Evolutionary conservation across 2,113 vertebrate genomes (phyloP).

Genomic region (Gnathonemus longibarbis): DNA sequence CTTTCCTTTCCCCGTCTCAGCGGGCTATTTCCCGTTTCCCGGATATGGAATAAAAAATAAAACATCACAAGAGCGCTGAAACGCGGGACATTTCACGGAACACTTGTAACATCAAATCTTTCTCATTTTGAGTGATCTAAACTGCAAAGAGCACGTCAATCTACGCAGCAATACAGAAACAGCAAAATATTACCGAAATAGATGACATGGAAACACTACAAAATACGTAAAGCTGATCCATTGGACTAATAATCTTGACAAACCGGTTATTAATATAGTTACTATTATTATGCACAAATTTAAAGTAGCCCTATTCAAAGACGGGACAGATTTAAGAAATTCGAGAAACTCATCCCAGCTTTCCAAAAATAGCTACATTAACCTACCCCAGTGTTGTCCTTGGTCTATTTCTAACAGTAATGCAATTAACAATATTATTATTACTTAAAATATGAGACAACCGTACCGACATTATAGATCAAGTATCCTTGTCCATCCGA

Average conservation of each 20-base stretch:
- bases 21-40: neutral
- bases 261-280: neutral
- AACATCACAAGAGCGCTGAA: neutral
- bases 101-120: neutral
- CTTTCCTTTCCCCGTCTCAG: neutral
- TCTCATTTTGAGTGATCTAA: conserved; percentile 8
- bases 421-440: neutral
- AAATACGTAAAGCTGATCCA: neutral
- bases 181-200: conserved; percentile 29
- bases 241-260: neutral
- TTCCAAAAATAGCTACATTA: neutral
- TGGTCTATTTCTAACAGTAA: neutral
- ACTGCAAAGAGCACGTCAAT: conserved; percentile 43
- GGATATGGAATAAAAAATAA: neutral
- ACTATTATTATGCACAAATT: neutral
- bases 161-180: conserved; percentile 54
- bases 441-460: neutral
- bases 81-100: conserved; percentile 4
- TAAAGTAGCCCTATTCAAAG: neutral
- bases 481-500: neutral
- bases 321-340: neutral
- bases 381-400: neutral
- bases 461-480: neutral
- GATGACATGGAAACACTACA: neutral
- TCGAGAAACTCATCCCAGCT: neutral